Evolutionary conservation across 2,797 vertebrate species (phyloP), one percentile per base, ranked within the genome.

Genomic region (Notoglanidium macrostoma): DNA sequence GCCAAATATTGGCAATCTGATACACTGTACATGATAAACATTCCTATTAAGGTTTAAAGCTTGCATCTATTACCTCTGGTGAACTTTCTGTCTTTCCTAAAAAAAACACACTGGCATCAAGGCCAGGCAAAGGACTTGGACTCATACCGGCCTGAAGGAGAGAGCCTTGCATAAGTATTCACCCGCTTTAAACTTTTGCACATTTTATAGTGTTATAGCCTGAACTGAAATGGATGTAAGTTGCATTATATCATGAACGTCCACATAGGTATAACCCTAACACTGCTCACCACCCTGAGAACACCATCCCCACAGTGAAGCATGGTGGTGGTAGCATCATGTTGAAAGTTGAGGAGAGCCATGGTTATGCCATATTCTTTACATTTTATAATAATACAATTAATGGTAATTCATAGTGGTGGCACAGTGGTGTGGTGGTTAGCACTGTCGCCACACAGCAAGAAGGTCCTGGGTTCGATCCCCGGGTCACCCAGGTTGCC

Each of bases 61-160:
- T 54, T 9, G 15, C 26, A n/a, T 74, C 19, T 49, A 26, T 51
- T 51, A 54, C 5, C 46, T 14, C 15, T 10, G 17, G 26, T 78
- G 46, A 32, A 72, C 17, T 61, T 72, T 26, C 61, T 46, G 72
- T n/a, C 35, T 40, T 46, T 10, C 26, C 40, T 40, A 26, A 5
- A 49, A 79, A 68, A 63, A 76, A 35, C n/a, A 46, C 70, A 51
- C 6, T 51, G 32, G 32, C 35, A 54, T 59, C 55, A 55, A 86
- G 82, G 12, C 21, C 72, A 87, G 55, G 14, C 40, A 54, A 73
- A 54, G 51, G 73, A 80, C 84, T 35, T 78, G 19, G 35, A 49
- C 83, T 84, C 84, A 86, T 65, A 68, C 68, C 79, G 49, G 57
- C 87, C 80, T 63, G 82, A 46, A 86, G 84, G 40, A 55, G 77